Evolutionary conservation across 2,113 vertebrate genomes (phyloP).

Genomic region (Noturus placidus): DNA sequence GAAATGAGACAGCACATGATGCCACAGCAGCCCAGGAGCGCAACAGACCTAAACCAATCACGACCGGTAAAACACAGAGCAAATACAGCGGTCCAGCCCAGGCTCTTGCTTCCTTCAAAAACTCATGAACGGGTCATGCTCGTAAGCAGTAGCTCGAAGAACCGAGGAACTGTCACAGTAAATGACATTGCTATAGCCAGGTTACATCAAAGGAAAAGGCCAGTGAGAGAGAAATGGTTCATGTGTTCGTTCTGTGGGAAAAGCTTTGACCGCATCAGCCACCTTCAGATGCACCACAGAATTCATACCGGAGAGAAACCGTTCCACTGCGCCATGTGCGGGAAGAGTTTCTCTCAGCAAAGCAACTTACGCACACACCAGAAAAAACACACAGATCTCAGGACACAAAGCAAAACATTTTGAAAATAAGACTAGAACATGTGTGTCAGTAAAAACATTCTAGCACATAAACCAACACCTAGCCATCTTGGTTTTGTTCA

Average conservation of each 20-base stretch:
- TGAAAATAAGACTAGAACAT: not conserved
- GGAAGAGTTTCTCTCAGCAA: constrained; percentile 72
- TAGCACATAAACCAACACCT: constrained; percentile 15
- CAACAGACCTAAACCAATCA: constrained; percentile 41
- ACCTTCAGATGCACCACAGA: constrained; percentile 75
- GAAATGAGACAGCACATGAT: constrained; percentile 30
- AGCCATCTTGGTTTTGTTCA: not conserved
- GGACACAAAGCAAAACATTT: not conserved
- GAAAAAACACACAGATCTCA: constrained; percentile 67
- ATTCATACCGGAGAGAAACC: constrained; percentile 76
- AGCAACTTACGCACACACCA: constrained; percentile 76
- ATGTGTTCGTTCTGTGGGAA: constrained; percentile 76
- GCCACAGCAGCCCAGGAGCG: not conserved
- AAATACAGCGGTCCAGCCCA: not conserved
- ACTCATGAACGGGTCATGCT: not conserved
- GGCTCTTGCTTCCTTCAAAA: not conserved
- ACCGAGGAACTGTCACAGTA: constrained; percentile 46
- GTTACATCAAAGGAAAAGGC: constrained; percentile 29
- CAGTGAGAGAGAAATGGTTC: constrained; percentile 71
- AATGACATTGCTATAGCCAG: constrained; percentile 52
- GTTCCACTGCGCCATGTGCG: constrained; percentile 65
- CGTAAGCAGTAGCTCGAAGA: not conserved
- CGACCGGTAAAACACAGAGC: constrained; percentile 32
- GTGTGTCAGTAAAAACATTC: no score
- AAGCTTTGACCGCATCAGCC: constrained; percentile 75